These are phyloP conservation scores for Arctocebus calabarensis DNA, from an alignment of 2,797 vertebrate species.

Conservation along the genomic window DNA sequence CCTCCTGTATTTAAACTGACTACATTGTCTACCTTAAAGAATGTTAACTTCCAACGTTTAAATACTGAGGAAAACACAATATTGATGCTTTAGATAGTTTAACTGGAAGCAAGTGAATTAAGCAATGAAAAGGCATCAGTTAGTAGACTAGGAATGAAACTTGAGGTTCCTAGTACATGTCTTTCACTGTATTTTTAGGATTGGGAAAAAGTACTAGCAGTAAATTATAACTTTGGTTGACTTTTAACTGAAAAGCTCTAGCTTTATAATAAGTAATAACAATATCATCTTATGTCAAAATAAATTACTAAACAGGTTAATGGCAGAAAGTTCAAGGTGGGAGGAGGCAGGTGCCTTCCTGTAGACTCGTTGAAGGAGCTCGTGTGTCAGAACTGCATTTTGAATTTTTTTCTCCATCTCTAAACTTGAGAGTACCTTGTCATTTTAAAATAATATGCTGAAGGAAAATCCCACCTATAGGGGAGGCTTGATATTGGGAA, in stretches of 20 bases:
- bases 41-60: slow-evolving; percentile 45
- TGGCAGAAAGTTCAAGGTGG: too few relatives aligned
- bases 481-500: neutral
- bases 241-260: neutral
- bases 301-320: neutral
- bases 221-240: neutral
- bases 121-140: neutral
- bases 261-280: neutral
- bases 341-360: neutral
- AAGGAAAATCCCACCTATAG: neutral
- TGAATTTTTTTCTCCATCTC: neutral
- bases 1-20: neutral
- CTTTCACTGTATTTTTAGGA: neutral
- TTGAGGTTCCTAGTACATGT: neutral
- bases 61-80: neutral
- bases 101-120: neutral
- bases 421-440: neutral
- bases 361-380: too few relatives aligned
- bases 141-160: neutral
- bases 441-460: neutral
- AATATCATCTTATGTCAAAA: neutral
- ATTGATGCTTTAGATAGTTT: neutral
- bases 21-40: neutral
- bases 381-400: neutral
- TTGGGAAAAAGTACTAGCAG: neutral